Base-by-base conservation (phyloP, 2,888 invertebrate species). In the Doris montereyensis region DNA sequence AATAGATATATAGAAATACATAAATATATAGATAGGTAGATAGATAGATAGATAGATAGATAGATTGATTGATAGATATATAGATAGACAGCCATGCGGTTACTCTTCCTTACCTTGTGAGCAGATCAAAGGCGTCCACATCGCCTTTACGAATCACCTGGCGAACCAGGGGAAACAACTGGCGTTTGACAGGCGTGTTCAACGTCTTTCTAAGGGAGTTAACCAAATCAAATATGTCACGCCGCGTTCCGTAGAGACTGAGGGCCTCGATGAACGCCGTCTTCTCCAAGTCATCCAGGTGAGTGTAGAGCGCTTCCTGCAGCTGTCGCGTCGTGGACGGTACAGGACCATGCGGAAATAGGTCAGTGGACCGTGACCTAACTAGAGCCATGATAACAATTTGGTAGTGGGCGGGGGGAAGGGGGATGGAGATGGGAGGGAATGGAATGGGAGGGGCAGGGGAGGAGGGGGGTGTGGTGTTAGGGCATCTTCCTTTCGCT, bases 171-270 rank as follows among this genome's bases (percentile, higher is more conserved):
- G 84, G 82, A 17, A 88, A 83, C 67, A 88, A 77, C 73, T 87
- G 85, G 32, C 85, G 81, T 75, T 90, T 90, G 26, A 86, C 87
- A 1, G 89, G 87, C 4, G 89, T 88, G 80, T 89, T 87, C 4
- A 90, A 83, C n/a, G 90, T 81, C 21, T 83, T 81, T 58, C 84
- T 83, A 10, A 90, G 83, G 21, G 82, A 80, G 60, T 83, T 84
- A 0, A 87, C 85, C 71, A 89, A 86, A 67, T 86, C 85, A n/a
- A 85, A 81, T 17, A 88, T 84, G 80, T 89, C 87, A 34, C 87
- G 76, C 13, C 85, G 82, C 0, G 83, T 77, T 34, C 88, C 86
- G 77, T 87, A 90, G 34, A 84, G 81, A 77, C 87, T 88, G 30
- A 90, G 84, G 1, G 86, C 84, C 3, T 85, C 85, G 8, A 88